These are phyloP conservation scores for Flexamia atlantica DNA, from an alignment of 2,888 invertebrate genomes.

Conservation along the genomic window DNA sequence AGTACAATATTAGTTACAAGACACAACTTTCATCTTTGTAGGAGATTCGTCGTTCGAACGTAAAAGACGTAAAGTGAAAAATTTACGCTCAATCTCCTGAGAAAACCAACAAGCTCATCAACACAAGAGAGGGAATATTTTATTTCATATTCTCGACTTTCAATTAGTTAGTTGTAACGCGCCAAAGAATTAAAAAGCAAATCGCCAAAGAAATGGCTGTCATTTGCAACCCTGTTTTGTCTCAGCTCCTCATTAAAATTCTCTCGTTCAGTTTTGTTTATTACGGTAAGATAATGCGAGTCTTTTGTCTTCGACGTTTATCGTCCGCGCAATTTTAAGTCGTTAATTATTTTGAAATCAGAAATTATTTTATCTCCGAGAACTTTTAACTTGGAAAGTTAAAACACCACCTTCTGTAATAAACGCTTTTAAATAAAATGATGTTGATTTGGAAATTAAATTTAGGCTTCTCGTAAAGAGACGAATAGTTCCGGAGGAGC, in stretches of 20 bases:
- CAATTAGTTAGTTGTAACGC: slow-evolving; percentile 13
- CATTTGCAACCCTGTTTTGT: slow-evolving; percentile 21
- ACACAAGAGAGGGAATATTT: not conserved
- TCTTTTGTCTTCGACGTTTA: slow-evolving; percentile 11
- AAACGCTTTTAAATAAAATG: too few relatives aligned
- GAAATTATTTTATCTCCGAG: too few relatives aligned
- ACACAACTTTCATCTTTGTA: too few relatives aligned
- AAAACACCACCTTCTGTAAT: too few relatives aligned
- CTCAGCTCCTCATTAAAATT: slow-evolving; percentile 22
- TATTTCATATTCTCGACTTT: slow-evolving; percentile 15
- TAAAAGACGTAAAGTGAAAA: not conserved
- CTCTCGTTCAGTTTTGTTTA: slow-evolving; percentile 12
- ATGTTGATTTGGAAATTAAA: too few relatives aligned
- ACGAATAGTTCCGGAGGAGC: too few relatives aligned
- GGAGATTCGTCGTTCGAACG: too few relatives aligned
- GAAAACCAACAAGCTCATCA: not conserved
- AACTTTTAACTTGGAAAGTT: too few relatives aligned
- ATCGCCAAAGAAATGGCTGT: slow-evolving; percentile 12
- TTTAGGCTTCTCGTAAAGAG: too few relatives aligned
- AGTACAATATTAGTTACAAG: too few relatives aligned
- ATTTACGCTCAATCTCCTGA: not conserved
- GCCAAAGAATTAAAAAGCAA: slow-evolving; percentile 5
- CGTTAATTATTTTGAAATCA: too few relatives aligned
- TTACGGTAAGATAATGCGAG: slow-evolving; percentile 21
- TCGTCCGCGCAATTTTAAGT: not conserved